Conservation (phyloP, 1,140 invertebrate genomes). For the Camponotus pennsylvanicus region DNA sequence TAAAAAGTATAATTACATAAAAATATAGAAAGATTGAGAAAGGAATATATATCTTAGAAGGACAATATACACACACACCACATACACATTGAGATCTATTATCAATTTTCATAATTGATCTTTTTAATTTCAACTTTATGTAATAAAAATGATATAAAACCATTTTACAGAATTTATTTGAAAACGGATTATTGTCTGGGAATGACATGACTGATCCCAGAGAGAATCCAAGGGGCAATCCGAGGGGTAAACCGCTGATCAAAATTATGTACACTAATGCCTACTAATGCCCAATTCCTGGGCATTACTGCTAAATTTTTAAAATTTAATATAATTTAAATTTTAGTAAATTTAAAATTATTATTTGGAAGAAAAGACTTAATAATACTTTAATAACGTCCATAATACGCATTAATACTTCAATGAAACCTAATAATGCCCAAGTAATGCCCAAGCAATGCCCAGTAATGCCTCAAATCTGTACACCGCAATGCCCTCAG, state of each 20-base stretch:
- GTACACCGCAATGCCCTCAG: too few species aligned
- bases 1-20: background rate
- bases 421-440: too few species aligned
- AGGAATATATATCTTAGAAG: background rate
- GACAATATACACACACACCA: background rate
- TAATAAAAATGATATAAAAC: background rate
- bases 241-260: background rate
- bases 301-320: too few species aligned
- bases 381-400: too few species aligned
- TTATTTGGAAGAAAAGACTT: too few species aligned
- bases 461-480: too few species aligned
- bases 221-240: slow-evolving; percentile 4
- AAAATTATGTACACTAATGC: too few species aligned
- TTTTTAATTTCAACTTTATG: background rate
- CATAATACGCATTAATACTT: too few species aligned
- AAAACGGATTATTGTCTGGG: background rate
- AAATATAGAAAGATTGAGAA: background rate
- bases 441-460: too few species aligned
- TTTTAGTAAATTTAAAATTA: too few species aligned
- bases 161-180: background rate
- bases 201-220: background rate
- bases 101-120: background rate
- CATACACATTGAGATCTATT: background rate
- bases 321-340: too few species aligned
- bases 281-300: too few species aligned